Base-by-base conservation (phyloP, 2,888 invertebrate genomes). In the Frankliniella intonsa region DNA sequence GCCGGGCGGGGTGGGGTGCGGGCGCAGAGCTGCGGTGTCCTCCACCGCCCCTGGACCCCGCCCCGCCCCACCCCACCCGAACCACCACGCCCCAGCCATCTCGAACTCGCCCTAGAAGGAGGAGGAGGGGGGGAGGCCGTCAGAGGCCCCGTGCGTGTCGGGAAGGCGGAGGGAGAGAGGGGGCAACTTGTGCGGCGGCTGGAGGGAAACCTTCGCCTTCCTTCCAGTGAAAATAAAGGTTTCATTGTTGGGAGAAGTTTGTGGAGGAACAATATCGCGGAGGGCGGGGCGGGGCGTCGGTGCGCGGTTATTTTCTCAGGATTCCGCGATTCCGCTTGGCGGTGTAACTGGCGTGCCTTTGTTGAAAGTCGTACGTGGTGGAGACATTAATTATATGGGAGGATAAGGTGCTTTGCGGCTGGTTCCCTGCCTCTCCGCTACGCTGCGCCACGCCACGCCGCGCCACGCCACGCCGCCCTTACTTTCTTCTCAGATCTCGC, bases 301-400 rank as follows among this genome's bases (percentile, higher is more conserved):
- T 38, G 38, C 38, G 25, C 69, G 69, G 69, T 76, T 76, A 76
- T 76, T 76, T 76, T 76, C 69, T 76, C 25, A 76, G 69, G 69
- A 76, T 76, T 76, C 69, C 25, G 69, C 22, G 69, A 76, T 76
- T 76, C 69, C 25, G 69, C 22, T 76, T 76, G 69, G 69, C 69
- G 69, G 69, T 76, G 69, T 76, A 76, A 76, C 69, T 76, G 69
- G 22, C 22, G 11, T 22, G 11, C 69, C 69, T 76, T 76, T 76
- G 69, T 76, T 76, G 69, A 76, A 76, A 76, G 69, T 76, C 69
- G 69, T 76, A 76, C 69, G 69, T 76, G 69, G 69, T 25, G 69
- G 25, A 76, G 69, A 76, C 69, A 76, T 76, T 76, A 76, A 76
- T 76, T 76, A 76, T 76, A 76, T 76, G 69, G 62, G 62, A 62